A percentile compares a stretch with the other conserved stretches of the same genome.
Evolutionary conservation across 2,888 invertebrate genomes (phyloP).

Genomic region (Mimas tiliae): DNA sequence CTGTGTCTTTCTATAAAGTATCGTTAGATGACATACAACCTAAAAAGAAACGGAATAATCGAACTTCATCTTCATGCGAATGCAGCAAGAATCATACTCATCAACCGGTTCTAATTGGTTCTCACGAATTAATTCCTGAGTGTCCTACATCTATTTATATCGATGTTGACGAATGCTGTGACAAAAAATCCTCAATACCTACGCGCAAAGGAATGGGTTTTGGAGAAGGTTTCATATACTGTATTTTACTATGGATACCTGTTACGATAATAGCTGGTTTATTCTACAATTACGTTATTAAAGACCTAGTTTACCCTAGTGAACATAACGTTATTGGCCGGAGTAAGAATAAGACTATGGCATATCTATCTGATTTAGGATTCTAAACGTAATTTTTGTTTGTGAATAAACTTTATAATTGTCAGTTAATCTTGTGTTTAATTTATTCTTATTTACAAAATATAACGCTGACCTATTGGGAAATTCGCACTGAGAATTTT

Average conservation of each 20-base stretch:
- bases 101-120: conserved; percentile 2
- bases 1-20: neutral
- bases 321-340: neutral
- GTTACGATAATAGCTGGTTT: conserved; percentile 51
- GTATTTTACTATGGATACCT: conserved; percentile 63
- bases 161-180: conserved; percentile 28
- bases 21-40: neutral
- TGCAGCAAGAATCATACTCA: conserved; percentile 6
- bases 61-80: conserved; percentile 9
- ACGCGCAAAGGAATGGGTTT: conserved; percentile 48
- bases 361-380: conserved; percentile 60
- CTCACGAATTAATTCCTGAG: conserved; percentile 2
- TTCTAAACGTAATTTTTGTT: conserved; percentile 49
- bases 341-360: conserved; percentile 36
- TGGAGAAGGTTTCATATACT: conserved; percentile 58
- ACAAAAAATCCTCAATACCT: conserved; percentile 17
- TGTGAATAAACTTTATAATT: neutral
- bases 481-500: neutral
- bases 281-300: conserved; percentile 56
- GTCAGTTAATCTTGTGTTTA: conserved; percentile 25
- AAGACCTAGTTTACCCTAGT: conserved; percentile 37
- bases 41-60: neutral
- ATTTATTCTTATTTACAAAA: conserved; percentile 23
- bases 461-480: too few relatives aligned
- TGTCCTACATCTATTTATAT: conserved; percentile 11